Percentiles rank a stretch among this genome's conserved stretches.
Conservation (phyloP, 2,797 vertebrate genomes). For the Sebastes elongatus region DNA sequence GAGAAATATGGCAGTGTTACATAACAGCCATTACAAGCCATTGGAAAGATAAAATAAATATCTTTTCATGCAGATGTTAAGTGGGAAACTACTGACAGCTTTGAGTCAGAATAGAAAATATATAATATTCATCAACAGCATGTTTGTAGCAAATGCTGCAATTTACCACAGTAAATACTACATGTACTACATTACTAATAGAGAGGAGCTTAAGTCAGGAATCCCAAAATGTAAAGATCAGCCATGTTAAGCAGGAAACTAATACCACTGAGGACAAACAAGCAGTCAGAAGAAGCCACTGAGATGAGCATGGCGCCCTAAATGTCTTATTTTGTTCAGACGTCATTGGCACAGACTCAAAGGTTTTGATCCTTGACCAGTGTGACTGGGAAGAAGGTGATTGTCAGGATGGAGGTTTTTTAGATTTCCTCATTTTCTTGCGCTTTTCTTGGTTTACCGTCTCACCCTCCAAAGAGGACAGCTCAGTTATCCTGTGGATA, state of each 20-base stretch:
- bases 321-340: constrained; percentile 43
- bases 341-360: constrained; percentile 69
- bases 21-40: constrained; percentile 44
- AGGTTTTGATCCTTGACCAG: constrained; percentile 58
- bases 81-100: constrained; percentile 29
- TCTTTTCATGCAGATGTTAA: constrained; percentile 42
- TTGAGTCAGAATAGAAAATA: constrained; percentile 5
- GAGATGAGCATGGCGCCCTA: constrained; percentile 45
- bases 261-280: constrained; percentile 66
- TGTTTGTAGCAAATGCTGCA: background rate
- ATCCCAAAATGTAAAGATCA: constrained; percentile 61
- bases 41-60: constrained; percentile 40
- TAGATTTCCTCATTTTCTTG: constrained; percentile 72
- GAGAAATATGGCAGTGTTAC: constrained; percentile 45
- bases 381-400: constrained; percentile 54
- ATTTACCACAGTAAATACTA: constrained; percentile 8
- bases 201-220: constrained; percentile 52
- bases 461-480: constrained; percentile 77
- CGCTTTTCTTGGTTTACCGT: constrained; percentile 77
- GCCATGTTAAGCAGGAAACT: constrained; percentile 63
- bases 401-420: constrained; percentile 73
- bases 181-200: constrained; percentile 6
- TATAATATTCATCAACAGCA: constrained; percentile 8
- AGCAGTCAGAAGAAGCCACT: constrained; percentile 64
- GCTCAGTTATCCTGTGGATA: constrained; percentile 76